Base-by-base conservation (phyloP, 2,113 vertebrate species). In the Axis porcinus region DNA sequence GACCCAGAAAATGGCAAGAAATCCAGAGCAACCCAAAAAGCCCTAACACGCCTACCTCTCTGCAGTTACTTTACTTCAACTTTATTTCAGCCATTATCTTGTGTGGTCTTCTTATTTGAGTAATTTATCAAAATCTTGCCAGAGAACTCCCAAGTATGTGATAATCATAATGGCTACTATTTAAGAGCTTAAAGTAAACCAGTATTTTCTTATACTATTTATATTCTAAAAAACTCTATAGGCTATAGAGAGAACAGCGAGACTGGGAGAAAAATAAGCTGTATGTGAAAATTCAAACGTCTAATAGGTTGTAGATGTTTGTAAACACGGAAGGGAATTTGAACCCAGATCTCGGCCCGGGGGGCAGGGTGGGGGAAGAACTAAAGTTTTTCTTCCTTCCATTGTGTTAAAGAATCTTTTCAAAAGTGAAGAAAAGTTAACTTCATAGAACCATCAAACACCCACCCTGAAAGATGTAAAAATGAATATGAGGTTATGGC, bases 281-380 rank as follows among this genome's bases (percentile, higher is more conserved):
- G 1, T 28, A 25, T 21, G 3, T 0, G 15, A 23, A 47, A 57
- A 9, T 45, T 91, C 30, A 88, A 54, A 50, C 0, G 3, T 27
- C 36, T 60, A 55, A 9, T 14, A 55, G 3, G 2, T 36, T 92
- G 5, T 43, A 87, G 4, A 25, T 70, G 6, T 19, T 55, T 86
- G 6, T 28, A 87, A 3, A 25, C 54, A 4, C 8, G 6, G 33
- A 62, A 43, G 27, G 7, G 23, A 94, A 81, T 81, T 90, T 90
- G 25, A 92, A 92, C 6, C 28, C 13, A 33, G 19, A 36, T 60
- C 6, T 87, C 6, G n/a, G 3, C 1, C 1, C 0, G 1, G n/a
- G 2, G 5, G n/a, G 0, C 0, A 0, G 5, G 2, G 47, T 50
- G 47, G 54, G 40, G 7, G 43, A 1, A 3, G 2, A 36, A 7